These are phyloP conservation scores for Drosophila neotestacea DNA, from an alignment of 2,888 invertebrate species.

Conservation along the genomic window DNA sequence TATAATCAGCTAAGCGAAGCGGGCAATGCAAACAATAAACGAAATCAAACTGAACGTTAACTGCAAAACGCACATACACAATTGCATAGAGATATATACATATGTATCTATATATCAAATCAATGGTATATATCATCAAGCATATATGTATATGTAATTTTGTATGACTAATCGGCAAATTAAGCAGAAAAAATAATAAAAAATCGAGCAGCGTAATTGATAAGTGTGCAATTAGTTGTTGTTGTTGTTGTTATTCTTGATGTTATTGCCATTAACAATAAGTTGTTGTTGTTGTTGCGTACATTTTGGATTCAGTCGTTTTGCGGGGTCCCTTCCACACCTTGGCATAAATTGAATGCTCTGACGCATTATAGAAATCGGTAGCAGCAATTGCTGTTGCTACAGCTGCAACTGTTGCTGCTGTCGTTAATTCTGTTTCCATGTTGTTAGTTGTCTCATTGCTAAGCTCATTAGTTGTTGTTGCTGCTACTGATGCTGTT, in stretches of 20 bases:
- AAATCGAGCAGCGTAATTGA: slow-evolving; percentile 35
- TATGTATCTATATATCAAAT: slow-evolving; percentile 3
- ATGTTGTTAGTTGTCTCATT: slow-evolving; percentile 26
- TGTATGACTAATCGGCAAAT: slow-evolving; percentile 42
- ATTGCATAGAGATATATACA: slow-evolving; percentile 5
- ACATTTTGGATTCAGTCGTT: slow-evolving; percentile 85
- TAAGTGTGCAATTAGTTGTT: slow-evolving; percentile 23
- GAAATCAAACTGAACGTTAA: slow-evolving; percentile 13
- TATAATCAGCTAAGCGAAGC: slow-evolving; percentile 6
- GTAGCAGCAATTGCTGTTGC: slow-evolving; percentile 41
- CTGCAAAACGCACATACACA: neutral
- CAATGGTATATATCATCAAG: slow-evolving; percentile 1
- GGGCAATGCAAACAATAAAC: slow-evolving; percentile 16
- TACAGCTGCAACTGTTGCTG: slow-evolving; percentile 21
- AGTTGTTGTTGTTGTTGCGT: slow-evolving; percentile 59
- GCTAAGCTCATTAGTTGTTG: slow-evolving; percentile 23
- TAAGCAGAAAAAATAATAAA: slow-evolving; percentile 29
- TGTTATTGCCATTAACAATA: slow-evolving; percentile 5
- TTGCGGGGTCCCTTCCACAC: slow-evolving; percentile 86
- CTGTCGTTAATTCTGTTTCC: slow-evolving; percentile 42
- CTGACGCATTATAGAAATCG: slow-evolving; percentile 68
- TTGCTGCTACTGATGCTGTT: slow-evolving; percentile 8
- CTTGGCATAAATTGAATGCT: slow-evolving; percentile 85
- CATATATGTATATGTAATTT: slow-evolving; percentile 9
- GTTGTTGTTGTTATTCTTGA: slow-evolving; percentile 15